Evolutionary conservation across 2,113 vertebrate species (phyloP).

Genomic region (Channa maculata): DNA sequence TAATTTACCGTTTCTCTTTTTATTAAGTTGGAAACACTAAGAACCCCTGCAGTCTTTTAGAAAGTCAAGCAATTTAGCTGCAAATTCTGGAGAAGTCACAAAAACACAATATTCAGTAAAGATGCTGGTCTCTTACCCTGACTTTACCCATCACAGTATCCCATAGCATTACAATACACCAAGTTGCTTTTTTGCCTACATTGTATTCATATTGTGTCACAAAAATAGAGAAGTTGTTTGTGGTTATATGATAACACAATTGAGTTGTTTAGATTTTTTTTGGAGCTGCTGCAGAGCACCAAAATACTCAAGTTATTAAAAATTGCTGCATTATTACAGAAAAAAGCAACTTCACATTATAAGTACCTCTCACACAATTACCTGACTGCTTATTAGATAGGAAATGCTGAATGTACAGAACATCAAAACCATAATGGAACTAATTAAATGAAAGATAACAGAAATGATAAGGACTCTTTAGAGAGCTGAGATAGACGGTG

Average conservation of each 20-base stretch:
- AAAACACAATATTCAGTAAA: slow-evolving; percentile 28
- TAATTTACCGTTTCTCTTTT: slow-evolving; percentile 14
- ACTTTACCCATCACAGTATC: slow-evolving; percentile 65
- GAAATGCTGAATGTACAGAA: slow-evolving; percentile 51
- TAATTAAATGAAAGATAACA: slow-evolving; percentile 42
- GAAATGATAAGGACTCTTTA: slow-evolving; percentile 37
- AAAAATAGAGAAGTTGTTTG: slow-evolving; percentile 64
- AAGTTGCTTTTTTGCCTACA: slow-evolving; percentile 60
- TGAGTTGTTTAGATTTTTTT: slow-evolving; percentile 37
- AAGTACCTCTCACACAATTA: slow-evolving; percentile 49
- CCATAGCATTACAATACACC: slow-evolving; percentile 57
- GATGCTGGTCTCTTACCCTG: slow-evolving; percentile 77
- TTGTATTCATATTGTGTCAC: slow-evolving; percentile 69
- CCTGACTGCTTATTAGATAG: slow-evolving; percentile 60
- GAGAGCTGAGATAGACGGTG: slow-evolving; percentile 19
- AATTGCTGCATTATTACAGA: slow-evolving; percentile 64
- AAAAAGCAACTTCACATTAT: slow-evolving; percentile 68
- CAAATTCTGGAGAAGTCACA: slow-evolving; percentile 36
- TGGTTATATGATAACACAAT: slow-evolving; percentile 37
- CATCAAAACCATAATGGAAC: slow-evolving; percentile 39
- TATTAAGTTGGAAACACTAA: slow-evolving; percentile 38
- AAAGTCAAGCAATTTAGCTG: slow-evolving; percentile 50
- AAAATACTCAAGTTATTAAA: slow-evolving; percentile 46
- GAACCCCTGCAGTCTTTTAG: slow-evolving; percentile 60
- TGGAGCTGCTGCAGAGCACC: slow-evolving; percentile 28